phyloP scores from a whole-genome alignment of 2,113 vertebrate species.

The Scopus umbretta region DNA sequence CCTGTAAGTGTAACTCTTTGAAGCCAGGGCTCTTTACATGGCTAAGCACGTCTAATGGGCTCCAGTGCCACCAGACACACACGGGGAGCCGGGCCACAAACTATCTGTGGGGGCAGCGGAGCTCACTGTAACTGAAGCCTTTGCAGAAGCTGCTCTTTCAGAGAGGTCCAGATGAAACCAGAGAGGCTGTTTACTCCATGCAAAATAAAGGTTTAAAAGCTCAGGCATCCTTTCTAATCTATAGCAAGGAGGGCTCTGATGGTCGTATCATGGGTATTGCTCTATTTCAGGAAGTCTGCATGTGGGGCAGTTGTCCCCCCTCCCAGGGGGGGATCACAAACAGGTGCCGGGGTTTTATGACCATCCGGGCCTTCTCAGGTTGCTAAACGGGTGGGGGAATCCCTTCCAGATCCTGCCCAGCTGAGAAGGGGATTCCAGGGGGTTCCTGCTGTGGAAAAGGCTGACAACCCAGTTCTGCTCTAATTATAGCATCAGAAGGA shows the following conservation, averaged over 20 bases:
- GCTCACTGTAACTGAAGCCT: not conserved
- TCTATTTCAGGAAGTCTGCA: conserved; percentile 34
- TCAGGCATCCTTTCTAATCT: not conserved
- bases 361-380: conserved; percentile 17
- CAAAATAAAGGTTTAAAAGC: not conserved
- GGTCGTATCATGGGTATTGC: not conserved
- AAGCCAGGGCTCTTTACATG: conserved; percentile 3
- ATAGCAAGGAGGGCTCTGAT: not conserved
- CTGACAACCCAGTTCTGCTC: not conserved
- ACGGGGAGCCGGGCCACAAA: not conserved
- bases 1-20: not conserved
- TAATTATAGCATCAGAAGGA: not conserved
- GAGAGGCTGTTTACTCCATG: not conserved
- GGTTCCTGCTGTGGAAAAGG: not conserved
- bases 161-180: not conserved
- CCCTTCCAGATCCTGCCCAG: conserved; percentile 38
- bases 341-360: conserved; percentile 40
- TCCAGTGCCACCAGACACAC: not conserved
- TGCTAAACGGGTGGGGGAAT: conserved; percentile 37
- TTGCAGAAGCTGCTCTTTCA: not conserved
- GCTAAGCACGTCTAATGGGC: not conserved
- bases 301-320: conserved; percentile 1
- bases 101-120: not conserved
- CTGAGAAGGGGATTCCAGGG: conserved; percentile 11
- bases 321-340: conserved; percentile 1